phyloP scores from a whole-genome alignment of 2,113 vertebrate genomes.

The Polypterus senegalus region DNA sequence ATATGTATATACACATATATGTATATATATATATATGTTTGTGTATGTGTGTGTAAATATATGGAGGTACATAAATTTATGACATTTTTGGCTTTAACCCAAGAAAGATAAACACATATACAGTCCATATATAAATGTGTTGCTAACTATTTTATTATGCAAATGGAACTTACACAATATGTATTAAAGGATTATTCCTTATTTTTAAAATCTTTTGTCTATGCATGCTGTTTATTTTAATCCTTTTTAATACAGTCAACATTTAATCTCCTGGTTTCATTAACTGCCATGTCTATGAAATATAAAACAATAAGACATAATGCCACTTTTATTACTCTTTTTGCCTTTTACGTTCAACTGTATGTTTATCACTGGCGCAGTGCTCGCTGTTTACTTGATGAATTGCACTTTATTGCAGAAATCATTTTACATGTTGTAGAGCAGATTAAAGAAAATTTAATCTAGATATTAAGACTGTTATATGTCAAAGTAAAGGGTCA shows the following conservation, averaged over 20 bases:
- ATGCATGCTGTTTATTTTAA: slow-evolving; percentile 43
- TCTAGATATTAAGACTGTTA: slow-evolving; percentile 63
- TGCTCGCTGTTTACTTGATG: slow-evolving; percentile 21
- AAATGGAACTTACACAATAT: slow-evolving; percentile 22
- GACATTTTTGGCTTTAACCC: no score
- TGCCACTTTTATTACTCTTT: slow-evolving; percentile 46
- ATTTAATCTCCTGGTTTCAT: slow-evolving; percentile 60
- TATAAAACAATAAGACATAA: slow-evolving; percentile 25
- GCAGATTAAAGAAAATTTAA: slow-evolving; percentile 54
- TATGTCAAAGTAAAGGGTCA: slow-evolving; percentile 49
- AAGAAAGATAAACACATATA: no score
- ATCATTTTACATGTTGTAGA: slow-evolving; percentile 54
- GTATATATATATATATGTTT: no score
- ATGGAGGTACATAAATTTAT: no score
- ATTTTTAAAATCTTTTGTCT: slow-evolving; percentile 46
- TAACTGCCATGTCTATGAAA: slow-evolving; percentile 38
- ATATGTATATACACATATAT: no score
- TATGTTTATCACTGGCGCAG: slow-evolving; percentile 32
- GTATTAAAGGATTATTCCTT: slow-evolving; percentile 38
- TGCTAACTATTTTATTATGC: slow-evolving; percentile 22
- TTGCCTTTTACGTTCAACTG: slow-evolving; percentile 46
- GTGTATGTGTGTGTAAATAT: no score
- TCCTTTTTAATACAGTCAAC: slow-evolving; percentile 50
- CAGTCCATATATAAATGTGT: not conserved
- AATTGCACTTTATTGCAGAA: slow-evolving; percentile 50